Evolutionary conservation across 1,140 invertebrate genomes (phyloP), one percentile per base, ranked within the genome.

Genomic region (Cyphomyrmex costatus): DNA sequence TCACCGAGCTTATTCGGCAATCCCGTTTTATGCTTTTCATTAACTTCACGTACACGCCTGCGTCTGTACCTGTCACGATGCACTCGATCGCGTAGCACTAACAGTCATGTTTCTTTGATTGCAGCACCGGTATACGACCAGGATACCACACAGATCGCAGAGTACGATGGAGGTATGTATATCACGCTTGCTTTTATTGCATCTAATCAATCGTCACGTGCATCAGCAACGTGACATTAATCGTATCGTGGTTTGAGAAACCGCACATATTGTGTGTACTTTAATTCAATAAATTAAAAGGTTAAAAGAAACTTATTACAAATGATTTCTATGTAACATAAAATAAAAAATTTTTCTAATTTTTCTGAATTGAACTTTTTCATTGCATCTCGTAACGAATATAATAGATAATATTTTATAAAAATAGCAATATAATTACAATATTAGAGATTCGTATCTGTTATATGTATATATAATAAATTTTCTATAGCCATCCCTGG

Each of bases 121-220:
- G 70, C 92, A 95, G 95, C 95, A n/a, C 95, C 95, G 86, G 93
- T 95, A 79, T 91, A 94, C 85, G 95, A 95, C 86, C 92, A 94
- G 61, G 93, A 95, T 91, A 93, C 93, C 71, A 95, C 94, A 89
- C 92, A 95, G 88, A 85, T 95, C 49, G 93, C 94, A 49, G 95
- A 95, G 85, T 94, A 93, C 90, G 93, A 93, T 90, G 92, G 91
- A 93, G 90, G 94, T 95, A 92, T 33, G 92, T 88, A 90, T 46
- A 61, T 21, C 3, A 21, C 12, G n/a, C 12, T 8, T 68, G 51
- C 19, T 88, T 92, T 88, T 87, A 90, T 61, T 76, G 42, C 73
- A 70, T 71, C 73, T 77, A 90, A 91, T 89, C 84, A 90, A 89
- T 80, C 51, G 80, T 65, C 60, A n/a, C 30, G 8, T 30, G 46